A percentile compares a stretch with the other conserved stretches of the same genome.
Evolutionary conservation across 2,797 vertebrate genomes (phyloP).

Genomic region (Sebastes kiyomatsui): DNA sequence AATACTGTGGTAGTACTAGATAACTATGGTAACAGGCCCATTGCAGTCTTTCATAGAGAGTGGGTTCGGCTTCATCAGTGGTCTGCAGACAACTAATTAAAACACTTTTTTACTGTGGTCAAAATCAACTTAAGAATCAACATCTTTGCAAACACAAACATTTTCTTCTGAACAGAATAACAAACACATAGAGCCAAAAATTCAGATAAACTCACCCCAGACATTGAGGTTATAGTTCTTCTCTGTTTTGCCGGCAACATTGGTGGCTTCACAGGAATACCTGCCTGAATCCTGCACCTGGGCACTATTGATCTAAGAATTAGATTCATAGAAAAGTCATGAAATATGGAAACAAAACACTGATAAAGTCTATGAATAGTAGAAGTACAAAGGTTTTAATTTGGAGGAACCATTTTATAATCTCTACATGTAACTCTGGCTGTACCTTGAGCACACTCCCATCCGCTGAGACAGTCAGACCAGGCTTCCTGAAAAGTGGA

Average conservation of each 20-base stretch:
- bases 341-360: neutral
- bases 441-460: slow-evolving; percentile 85
- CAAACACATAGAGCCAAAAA: neutral
- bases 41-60: neutral
- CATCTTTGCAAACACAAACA: neutral
- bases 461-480: slow-evolving; percentile 85
- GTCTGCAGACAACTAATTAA: neutral
- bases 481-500: slow-evolving; percentile 87
- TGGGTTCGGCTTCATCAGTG: neutral
- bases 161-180: neutral
- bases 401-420: neutral
- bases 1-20: neutral
- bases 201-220: slow-evolving; percentile 87
- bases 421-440: neutral
- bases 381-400: neutral
- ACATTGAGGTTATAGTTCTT: slow-evolving; percentile 97
- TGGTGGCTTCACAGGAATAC: slow-evolving; percentile 96
- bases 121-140: neutral
- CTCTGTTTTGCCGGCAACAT: slow-evolving; percentile 94
- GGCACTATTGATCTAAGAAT: slow-evolving; percentile 85
- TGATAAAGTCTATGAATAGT: neutral
- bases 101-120: neutral
- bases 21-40: neutral
- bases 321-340: neutral
- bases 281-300: slow-evolving; percentile 93